Evolutionary conservation across 1,140 invertebrate genomes (phyloP).

Genomic region (Goniozus legneri): DNA sequence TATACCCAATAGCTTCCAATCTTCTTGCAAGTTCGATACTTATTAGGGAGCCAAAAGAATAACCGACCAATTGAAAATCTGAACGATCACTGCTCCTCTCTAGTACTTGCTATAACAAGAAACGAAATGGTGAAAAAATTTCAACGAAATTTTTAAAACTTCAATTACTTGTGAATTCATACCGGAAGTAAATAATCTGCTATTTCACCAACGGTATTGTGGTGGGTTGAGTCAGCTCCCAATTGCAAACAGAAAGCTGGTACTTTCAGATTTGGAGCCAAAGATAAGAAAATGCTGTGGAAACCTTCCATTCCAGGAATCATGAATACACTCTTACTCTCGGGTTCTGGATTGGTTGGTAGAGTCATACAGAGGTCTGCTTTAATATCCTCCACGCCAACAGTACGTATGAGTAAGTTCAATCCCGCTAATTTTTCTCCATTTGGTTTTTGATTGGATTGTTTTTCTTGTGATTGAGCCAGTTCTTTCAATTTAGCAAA

Average conservation of each 20-base stretch:
- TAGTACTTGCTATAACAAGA: constrained; percentile 23
- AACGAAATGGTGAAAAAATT: too few relatives aligned
- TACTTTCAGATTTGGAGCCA: constrained; percentile 52
- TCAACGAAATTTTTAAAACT: too few relatives aligned
- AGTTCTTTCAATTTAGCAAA: constrained; percentile 56
- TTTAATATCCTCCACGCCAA: background rate
- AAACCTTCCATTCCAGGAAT: constrained; percentile 63
- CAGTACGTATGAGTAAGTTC: background rate
- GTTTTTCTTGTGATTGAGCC: constrained; percentile 21
- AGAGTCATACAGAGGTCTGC: constrained; percentile 20
- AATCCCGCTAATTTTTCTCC: constrained; percentile 16
- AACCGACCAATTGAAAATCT: constrained; percentile 40
- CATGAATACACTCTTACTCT: constrained; percentile 52
- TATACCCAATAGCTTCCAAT: constrained; percentile 35
- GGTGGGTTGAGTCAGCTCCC: constrained; percentile 13
- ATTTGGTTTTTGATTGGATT: too few relatives aligned
- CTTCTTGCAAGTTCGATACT: constrained; percentile 35
- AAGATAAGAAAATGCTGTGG: constrained; percentile 45
- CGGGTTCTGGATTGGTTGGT: constrained; percentile 21
- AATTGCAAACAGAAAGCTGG: constrained; percentile 62
- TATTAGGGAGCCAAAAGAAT: constrained; percentile 46
- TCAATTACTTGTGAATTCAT: too few relatives aligned
- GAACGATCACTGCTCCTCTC: constrained; percentile 27
- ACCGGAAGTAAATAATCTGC: constrained; percentile 25
- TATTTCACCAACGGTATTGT: constrained; percentile 13